Conservation (phyloP, 2,797 vertebrate species). For the Crocodylus rhombifer region DNA sequence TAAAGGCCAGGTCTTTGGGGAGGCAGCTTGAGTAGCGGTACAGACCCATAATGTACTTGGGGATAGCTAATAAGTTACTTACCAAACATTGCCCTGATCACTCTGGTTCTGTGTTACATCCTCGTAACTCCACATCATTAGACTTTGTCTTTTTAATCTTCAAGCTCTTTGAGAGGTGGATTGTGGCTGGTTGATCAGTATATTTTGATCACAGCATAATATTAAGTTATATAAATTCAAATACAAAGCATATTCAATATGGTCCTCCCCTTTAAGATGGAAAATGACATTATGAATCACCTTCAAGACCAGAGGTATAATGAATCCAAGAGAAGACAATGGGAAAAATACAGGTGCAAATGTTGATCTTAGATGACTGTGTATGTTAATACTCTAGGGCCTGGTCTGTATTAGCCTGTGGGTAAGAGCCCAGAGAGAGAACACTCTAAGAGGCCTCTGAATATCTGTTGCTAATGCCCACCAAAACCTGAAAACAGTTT, state of each 20-base stretch:
- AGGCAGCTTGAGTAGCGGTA: too few species aligned
- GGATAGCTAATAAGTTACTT: constrained; percentile 66
- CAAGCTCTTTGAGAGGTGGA: not conserved
- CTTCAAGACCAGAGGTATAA: not conserved
- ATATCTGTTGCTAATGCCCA: not conserved
- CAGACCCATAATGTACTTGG: not conserved
- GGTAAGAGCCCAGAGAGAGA: not conserved
- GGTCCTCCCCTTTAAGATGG: not conserved
- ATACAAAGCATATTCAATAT: not conserved
- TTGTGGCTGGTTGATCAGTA: not conserved
- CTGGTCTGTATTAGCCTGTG: not conserved
- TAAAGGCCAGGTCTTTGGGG: too few species aligned
- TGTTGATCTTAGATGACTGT: not conserved
- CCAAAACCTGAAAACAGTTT: not conserved
- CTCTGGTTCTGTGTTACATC: constrained; percentile 26
- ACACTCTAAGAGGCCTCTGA: not conserved
- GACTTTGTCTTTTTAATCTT: not conserved
- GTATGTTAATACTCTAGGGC: not conserved
- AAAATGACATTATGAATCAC: not conserved
- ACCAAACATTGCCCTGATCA: constrained; percentile 13
- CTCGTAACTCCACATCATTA: not conserved
- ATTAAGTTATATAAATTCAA: not conserved
- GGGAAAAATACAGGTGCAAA: not conserved
- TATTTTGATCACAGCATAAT: not conserved
- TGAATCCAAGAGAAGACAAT: not conserved